Base-by-base conservation (phyloP, 2,797 vertebrate species). In the Melopsittacus undulatus region DNA sequence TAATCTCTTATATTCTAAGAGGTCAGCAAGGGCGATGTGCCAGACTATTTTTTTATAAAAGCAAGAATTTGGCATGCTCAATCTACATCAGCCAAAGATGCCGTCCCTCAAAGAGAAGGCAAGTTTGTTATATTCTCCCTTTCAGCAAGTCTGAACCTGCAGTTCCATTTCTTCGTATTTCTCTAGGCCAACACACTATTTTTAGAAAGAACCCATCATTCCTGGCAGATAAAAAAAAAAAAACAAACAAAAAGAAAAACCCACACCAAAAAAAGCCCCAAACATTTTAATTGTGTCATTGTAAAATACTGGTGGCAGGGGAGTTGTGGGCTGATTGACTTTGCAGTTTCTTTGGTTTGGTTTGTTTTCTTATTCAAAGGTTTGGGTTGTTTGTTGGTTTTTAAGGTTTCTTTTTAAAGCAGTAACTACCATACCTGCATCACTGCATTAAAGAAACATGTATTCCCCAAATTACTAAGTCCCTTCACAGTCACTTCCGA, bases 391-490 rank as follows among this genome's bases (percentile, higher is more conserved):
- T 36, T 59, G 34, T 59, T 59, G 34, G 32, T n/a, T 23, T 56
- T 32, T 56, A 56, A 34, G 22, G 56, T 1, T 4, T n/a, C 8
- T 52, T n/a, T 56, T 72, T 54, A 45, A 81, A 34, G 40, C 24
- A 92, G 3, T 75, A 88, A 93, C 23, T 64, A 61, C 14, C 12
- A 8, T 94, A 99, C 99, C 99, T 99, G 99, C 97, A 99, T 98
- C 89, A 99, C 99, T 10, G 99, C 98, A 83, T 99, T 99, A 93
- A 99, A 99, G 98, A 99, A 99, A 92, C 99, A 99, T 0, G 99
- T 99, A 96, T 99, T 99, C 78, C 99, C 99, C 96, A 99, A 97
- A 96, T 99, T 99, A 97, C 99, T 99, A 75, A 99, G 98, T 67
- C 99, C 99, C 92, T 98, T 99, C 40, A 99, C 99, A 20, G 97